phyloP scores from a whole-genome alignment of 2,888 invertebrate genomes.

The Hyposoter dolosus region DNA sequence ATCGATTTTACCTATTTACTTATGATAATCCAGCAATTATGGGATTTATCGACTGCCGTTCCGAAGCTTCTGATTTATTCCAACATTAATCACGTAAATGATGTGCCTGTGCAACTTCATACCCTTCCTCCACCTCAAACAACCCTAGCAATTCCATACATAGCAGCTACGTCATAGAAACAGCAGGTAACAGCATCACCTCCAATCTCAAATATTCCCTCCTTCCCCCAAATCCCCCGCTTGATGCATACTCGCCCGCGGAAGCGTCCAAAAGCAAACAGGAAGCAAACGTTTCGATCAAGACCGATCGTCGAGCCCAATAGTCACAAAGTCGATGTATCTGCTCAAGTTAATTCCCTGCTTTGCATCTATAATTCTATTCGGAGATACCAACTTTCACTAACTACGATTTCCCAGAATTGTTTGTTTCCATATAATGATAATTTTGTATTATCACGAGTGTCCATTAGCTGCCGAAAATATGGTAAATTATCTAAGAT shows the following conservation, averaged over 20 bases:
- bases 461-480: background rate
- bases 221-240: constrained; percentile 72
- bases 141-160: constrained; percentile 74
- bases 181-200: constrained; percentile 38
- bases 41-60: constrained; percentile 83
- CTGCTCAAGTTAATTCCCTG: constrained; percentile 47
- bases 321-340: constrained; percentile 66
- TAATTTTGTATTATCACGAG: background rate
- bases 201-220: constrained; percentile 55
- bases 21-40: constrained; percentile 84
- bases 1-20: constrained; percentile 81
- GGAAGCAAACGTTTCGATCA: constrained; percentile 84
- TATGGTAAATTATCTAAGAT: background rate
- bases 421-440: background rate
- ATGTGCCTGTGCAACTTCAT: constrained; percentile 77
- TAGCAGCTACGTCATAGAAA: constrained; percentile 68
- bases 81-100: constrained; percentile 85
- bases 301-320: constrained; percentile 81
- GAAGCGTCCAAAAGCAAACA: constrained; percentile 72
- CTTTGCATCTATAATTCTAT: constrained; percentile 10
- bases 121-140: constrained; percentile 72
- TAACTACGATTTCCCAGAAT: background rate
- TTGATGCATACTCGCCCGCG: constrained; percentile 62
- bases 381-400: background rate
- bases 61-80: constrained; percentile 84